Evolutionary conservation across 2,888 invertebrate genomes (phyloP), one percentile per base, ranked within the genome.

Genomic region (Calameuta pallipes): DNA sequence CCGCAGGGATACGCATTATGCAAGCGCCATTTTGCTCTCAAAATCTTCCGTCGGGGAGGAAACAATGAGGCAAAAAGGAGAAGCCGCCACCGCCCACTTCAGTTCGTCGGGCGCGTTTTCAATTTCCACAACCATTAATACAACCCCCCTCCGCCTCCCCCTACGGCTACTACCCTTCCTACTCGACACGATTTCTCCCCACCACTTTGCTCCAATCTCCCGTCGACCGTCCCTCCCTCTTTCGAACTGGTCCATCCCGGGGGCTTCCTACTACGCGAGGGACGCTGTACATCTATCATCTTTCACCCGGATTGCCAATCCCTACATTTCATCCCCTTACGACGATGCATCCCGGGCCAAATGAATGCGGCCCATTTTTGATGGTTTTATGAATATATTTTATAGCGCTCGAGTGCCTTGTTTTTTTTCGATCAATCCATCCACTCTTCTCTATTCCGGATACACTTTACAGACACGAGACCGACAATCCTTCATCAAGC

Each of bases 81-180:
- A 77, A 81, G 69, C 36, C 69, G 35, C 56, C 56, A 33, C 36
- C 79, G 68, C 77, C 74, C 73, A 74, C 78, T 75, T 78, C 80
- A 70, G 74, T 36, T 74, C 69, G 84, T 82, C 83, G 84, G 83
- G 86, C 87, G 87, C 88, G 87, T 90, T 90, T 91, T 90, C 90
- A 90, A 90, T 91, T 90, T 90, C 88, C 89, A 89, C 86, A 83
- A 87, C 89, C 90, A 90, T 90, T 90, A 89, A 90, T 89, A 87
- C 88, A 83, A 84, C 84, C 86, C 83, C 79, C 82, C 3, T 3
- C 36, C 36, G 11, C 11, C 12, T 0, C 12, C 36, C 36, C 12
- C 36, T 12, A 12, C 84, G 83, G 82, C 82, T 83, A 85, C 86
- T 85, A 81, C 83, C 83, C 56, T 56, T 56, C 56, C 56, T 56